These are phyloP conservation scores for Ecdyonurus torrentis DNA, from an alignment of 2,888 invertebrate species.

Conservation along the genomic window DNA sequence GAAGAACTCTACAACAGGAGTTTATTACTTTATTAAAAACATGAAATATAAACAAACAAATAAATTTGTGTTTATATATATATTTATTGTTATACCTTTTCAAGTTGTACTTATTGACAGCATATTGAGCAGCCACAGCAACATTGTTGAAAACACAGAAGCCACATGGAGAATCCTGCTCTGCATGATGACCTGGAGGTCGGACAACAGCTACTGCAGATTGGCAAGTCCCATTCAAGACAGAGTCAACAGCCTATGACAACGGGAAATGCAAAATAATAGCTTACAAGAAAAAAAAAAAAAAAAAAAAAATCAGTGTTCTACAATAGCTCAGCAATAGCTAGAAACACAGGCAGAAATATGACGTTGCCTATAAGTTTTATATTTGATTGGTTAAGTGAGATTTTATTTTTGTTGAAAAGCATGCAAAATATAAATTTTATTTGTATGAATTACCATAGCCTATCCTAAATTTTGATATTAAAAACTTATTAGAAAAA, in stretches of 20 bases:
- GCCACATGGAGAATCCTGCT: slow-evolving; percentile 54
- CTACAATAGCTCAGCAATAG: too few relatives aligned
- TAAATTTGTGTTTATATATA: neutral
- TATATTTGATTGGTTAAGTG: too few relatives aligned
- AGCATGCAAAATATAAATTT: too few relatives aligned
- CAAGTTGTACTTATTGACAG: slow-evolving; percentile 39
- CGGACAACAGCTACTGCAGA: slow-evolving; percentile 69
- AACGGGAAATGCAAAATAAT: slow-evolving; percentile 9
- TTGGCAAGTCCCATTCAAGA: slow-evolving; percentile 41
- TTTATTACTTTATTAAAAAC: slow-evolving; percentile 1
- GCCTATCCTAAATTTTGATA: too few relatives aligned
- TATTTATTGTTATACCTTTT: slow-evolving; percentile 39
- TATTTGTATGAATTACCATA: too few relatives aligned
- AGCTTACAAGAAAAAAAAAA: slow-evolving; percentile 10
- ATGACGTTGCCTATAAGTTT: too few relatives aligned
- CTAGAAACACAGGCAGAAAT: too few relatives aligned
- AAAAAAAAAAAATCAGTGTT: neutral
- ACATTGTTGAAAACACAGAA: slow-evolving; percentile 86
- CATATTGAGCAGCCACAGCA: slow-evolving; percentile 63
- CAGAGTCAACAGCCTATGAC: slow-evolving; percentile 44
- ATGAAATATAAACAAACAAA: neutral
- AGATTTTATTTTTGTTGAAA: too few relatives aligned
- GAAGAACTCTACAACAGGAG: slow-evolving; percentile 28
- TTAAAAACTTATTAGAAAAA: too few relatives aligned
- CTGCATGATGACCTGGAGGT: slow-evolving; percentile 88